Evolutionary conservation across 2,113 vertebrate species (phyloP), one percentile per base, ranked within the genome.

Genomic region (Saccopteryx bilineata): DNA sequence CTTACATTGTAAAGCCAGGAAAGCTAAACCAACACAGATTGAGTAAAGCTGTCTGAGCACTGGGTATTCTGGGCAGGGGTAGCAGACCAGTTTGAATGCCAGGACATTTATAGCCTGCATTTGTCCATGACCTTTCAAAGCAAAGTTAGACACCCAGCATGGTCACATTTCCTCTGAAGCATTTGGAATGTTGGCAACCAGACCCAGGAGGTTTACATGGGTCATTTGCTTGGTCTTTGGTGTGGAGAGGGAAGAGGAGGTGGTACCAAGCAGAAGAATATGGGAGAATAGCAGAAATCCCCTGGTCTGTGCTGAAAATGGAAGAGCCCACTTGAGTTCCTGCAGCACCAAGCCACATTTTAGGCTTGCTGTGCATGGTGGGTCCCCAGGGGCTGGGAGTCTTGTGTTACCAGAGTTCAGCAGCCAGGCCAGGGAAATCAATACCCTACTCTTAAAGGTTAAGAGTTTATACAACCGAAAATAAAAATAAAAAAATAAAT

Each of bases 371-470:
- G 54, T 60, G 54, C 54, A n/a, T 2, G 88, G 81, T 6, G 1
- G 54, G 61, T 92, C 87, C 58, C 82, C 46, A 39, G 92, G 85
- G 84, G 65, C 74, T 31, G 17, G 72, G 52, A 96, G 76, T 90
- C 87, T 96, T 88, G 94, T 88, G 96, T 98, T 98, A 96, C 97
- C 97, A 93, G 96, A 97, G 97, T 98, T 68, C 97, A 98, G 97
- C 97, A 96, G 97, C 79, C 96, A 97, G 97, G 96, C 96, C 96
- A 98, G 97, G 98, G 98, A 98, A 98, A 99, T 98, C 98, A 98
- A 98, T 97, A 98, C 98, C 97, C 98, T 96, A 86, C 96, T 98
- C 97, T 92, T 96, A 97, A 98, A 97, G 97, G 98, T 98, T 98
- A 96, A 98, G 96, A 97, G 97, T 98, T 98, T 98, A 98, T 97